A percentile compares a stretch with the other conserved stretches of the same genome.
Conservation (phyloP, 2,113 vertebrate genomes). For the Phocoena phocoena region DNA sequence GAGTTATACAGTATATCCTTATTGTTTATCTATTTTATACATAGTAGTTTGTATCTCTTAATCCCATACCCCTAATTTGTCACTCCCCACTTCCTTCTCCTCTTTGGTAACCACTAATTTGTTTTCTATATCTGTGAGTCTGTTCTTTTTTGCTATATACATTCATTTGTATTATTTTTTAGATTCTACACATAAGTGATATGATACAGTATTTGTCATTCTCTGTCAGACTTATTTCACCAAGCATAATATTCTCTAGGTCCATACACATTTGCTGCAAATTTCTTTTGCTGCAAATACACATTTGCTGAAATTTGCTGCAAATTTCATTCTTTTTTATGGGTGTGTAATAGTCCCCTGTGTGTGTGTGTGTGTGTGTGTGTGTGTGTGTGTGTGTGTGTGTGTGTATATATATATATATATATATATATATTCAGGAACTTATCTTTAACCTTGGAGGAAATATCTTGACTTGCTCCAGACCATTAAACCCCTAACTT, state of each 20-base stretch:
- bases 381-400: no score
- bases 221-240: neutral
- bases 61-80: neutral
- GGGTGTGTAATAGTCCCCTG: neutral
- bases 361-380: no score
- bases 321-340: neutral
- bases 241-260: neutral
- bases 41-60: neutral
- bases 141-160: neutral
- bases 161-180: neutral
- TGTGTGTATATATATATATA: rapidly evolving
- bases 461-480: neutral
- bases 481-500: neutral
- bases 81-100: neutral
- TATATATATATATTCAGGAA: rapidly evolving
- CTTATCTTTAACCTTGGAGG: neutral
- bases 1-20: neutral
- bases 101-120: neutral
- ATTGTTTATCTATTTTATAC: neutral
- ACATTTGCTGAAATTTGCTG: no score
- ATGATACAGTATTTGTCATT: neutral
- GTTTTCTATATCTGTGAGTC: neutral
- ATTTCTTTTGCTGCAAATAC: neutral
- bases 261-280: neutral
- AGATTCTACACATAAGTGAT: neutral